Conservation (phyloP, 2,113 vertebrate genomes). For the Ammospiza caudacuta region DNA sequence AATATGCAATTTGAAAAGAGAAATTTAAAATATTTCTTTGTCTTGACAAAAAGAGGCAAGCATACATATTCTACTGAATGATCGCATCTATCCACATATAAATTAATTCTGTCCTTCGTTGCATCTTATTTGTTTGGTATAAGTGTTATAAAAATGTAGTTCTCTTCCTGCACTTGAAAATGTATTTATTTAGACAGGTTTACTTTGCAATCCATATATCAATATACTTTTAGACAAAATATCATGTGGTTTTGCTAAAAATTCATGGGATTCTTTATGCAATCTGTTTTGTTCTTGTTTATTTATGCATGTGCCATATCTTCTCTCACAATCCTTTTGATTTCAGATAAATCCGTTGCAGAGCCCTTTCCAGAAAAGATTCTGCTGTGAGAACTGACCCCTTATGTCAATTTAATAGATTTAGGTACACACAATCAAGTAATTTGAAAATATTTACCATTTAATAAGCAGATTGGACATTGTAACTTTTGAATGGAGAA, state of each 20-base stretch:
- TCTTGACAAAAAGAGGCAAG: background rate
- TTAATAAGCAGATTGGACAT: background rate
- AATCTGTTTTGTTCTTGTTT: background rate
- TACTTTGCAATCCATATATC: background rate
- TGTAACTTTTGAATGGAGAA: background rate
- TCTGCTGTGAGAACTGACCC: background rate
- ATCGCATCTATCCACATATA: background rate
- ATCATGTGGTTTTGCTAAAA: background rate
- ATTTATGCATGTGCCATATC: background rate
- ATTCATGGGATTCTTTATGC: background rate
- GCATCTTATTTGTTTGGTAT: background rate
- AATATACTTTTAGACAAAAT: background rate
- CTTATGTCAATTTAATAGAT: background rate
- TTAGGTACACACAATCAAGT: background rate
- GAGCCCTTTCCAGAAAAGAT: background rate
- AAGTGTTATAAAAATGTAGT: background rate
- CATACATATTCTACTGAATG: background rate
- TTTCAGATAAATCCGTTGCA: background rate
- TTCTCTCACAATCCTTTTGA: background rate
- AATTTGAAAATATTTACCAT: background rate
- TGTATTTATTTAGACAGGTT: background rate
- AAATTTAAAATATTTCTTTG: background rate
- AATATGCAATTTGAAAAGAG: background rate
- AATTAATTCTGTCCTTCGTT: background rate
- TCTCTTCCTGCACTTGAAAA: background rate